Conservation (phyloP, 92 coral and sea anemone species). For the Umimayanthus kanabou region DNA sequence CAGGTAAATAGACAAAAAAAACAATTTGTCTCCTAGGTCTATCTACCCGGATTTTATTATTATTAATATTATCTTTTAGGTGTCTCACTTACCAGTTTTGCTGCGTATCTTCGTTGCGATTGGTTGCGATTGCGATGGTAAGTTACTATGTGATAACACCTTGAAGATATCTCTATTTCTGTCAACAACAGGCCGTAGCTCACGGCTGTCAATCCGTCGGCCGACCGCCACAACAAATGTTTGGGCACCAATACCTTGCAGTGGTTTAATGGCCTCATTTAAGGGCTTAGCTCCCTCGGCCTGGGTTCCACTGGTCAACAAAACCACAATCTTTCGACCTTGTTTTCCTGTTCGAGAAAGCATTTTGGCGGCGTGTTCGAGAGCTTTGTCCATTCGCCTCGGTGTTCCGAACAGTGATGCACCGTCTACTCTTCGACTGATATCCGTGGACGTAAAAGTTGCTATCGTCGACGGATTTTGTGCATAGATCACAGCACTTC, state of each 20-base stretch:
- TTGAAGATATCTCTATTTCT: slow-evolving; percentile 20
- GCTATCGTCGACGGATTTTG: slow-evolving; percentile 17
- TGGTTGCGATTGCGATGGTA: slow-evolving; percentile 7
- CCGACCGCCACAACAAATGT: slow-evolving; percentile 27
- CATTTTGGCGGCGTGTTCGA: slow-evolving; percentile 9
- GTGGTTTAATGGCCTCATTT: slow-evolving; percentile 17
- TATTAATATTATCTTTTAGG: background rate
- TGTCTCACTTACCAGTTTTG: slow-evolving; percentile 4
- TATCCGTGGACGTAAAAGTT: background rate
- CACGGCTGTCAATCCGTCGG: background rate
- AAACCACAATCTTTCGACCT: slow-evolving; percentile 13
- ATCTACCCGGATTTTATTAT: no score
- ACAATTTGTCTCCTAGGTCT: no score
- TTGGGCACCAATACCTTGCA: slow-evolving; percentile 10
- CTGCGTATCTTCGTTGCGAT: slow-evolving; percentile 10
- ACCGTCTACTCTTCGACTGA: slow-evolving; percentile 1
- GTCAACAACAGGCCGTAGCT: slow-evolving; percentile 20
- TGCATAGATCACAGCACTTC: slow-evolving; percentile 23
- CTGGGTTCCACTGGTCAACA: slow-evolving; percentile 16
- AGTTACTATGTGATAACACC: background rate
- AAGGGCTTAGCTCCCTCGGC: background rate
- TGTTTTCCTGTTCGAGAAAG: background rate
- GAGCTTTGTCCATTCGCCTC: slow-evolving; percentile 26
- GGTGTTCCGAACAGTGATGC: slow-evolving; percentile 5
- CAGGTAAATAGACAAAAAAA: no score